A percentile compares a stretch with the other conserved stretches of the same genome.
phyloP scores from a whole-genome alignment of 2,888 invertebrate genomes.

The Margaritifera margaritifera region DNA sequence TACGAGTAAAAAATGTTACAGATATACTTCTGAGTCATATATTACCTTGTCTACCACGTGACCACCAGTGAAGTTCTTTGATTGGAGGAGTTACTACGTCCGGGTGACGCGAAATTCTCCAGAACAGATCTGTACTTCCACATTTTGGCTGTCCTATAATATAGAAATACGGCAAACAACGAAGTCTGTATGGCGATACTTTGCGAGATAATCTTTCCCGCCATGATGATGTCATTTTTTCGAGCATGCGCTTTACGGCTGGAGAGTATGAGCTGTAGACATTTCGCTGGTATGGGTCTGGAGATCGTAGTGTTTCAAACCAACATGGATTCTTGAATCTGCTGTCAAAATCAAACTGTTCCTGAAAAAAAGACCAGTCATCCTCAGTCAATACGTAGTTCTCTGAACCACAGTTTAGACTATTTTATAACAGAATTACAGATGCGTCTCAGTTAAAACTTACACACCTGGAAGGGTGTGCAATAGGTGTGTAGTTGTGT shows the following conservation, averaged over 20 bases:
- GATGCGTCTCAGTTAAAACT: too few species aligned
- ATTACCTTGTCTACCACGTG: constrained; percentile 55
- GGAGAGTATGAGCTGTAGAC: constrained; percentile 39
- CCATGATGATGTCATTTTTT: constrained; percentile 9
- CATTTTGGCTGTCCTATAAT: constrained; percentile 64
- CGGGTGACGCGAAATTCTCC: constrained; percentile 53
- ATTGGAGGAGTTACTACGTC: constrained; percentile 55
- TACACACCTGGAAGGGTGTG: too few species aligned
- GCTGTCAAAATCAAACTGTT: constrained; percentile 39
- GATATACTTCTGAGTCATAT: too few species aligned
- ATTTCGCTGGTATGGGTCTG: constrained; percentile 52
- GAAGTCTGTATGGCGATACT: constrained; percentile 35
- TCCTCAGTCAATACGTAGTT: too few species aligned
- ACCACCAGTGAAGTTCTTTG: constrained; percentile 68
- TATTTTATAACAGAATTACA: too few species aligned
- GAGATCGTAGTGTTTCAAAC: constrained; percentile 46
- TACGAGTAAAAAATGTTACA: not conserved
- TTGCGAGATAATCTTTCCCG: constrained; percentile 10
- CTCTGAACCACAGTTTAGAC: too few species aligned
- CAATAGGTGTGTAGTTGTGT: too few species aligned
- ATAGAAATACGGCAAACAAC: constrained; percentile 90
- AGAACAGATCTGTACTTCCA: constrained; percentile 61
- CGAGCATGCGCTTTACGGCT: constrained; percentile 20
- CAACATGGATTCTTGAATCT: constrained; percentile 63
- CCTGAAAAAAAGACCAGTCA: constrained; percentile 31